Conservation (phyloP, 23 tunicate genomes). For the Phallusia fumigata region DNA sequence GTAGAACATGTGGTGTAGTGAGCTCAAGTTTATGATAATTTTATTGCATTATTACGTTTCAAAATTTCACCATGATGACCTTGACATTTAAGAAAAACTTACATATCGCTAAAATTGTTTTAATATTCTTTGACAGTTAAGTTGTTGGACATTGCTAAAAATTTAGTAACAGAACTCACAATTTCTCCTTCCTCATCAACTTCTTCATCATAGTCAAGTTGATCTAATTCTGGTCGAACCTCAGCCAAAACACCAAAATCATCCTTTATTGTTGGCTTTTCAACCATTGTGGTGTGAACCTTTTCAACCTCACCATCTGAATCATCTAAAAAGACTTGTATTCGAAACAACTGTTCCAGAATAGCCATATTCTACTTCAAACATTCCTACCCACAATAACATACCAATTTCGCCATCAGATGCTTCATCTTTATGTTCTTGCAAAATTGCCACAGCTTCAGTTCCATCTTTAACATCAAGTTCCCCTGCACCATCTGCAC, state of each 20-base stretch:
- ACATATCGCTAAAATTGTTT: background rate
- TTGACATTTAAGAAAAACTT: background rate
- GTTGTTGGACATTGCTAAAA: background rate
- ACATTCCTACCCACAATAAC: too few species aligned
- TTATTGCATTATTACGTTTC: too few species aligned
- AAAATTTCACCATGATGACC: too few species aligned
- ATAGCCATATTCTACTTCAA: too few species aligned
- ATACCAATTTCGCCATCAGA: background rate
- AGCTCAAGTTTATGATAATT: too few species aligned
- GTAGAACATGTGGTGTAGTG: too few species aligned
- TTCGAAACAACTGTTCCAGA: too few species aligned
- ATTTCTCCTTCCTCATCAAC: conserved; percentile 74
- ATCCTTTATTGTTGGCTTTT: background rate
- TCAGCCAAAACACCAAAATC: conserved; percentile 35
- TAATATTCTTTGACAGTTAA: background rate
- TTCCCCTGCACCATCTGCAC: background rate
- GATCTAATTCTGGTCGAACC: conserved; percentile 54
- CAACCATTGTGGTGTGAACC: background rate
- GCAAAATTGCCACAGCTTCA: background rate
- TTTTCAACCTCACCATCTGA: conserved; percentile 34
- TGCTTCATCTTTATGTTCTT: background rate
- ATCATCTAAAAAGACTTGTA: conserved; percentile 48
- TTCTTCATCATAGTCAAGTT: conserved; percentile 86
- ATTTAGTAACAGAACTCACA: background rate
- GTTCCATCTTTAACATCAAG: background rate